Percentiles rank a stretch among this genome's conserved stretches.
Evolutionary conservation across 2,888 invertebrate species (phyloP).

Genomic region (Allacma fusca): DNA sequence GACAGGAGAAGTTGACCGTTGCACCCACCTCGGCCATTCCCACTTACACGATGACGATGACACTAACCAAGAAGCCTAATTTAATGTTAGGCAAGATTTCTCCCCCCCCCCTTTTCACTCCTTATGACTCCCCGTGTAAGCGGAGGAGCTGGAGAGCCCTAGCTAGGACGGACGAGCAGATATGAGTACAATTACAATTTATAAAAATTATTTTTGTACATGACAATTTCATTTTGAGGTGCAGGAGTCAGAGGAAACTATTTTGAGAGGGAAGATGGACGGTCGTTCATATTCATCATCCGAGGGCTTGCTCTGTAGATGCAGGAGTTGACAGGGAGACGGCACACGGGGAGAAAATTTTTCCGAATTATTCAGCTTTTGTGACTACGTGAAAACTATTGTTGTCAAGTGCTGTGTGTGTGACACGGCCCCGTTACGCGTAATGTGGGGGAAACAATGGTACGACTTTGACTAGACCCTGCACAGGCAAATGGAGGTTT

Average conservation of each 20-base stretch:
- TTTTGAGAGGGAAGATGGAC: conserved; percentile 1
- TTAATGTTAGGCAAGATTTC: conserved; percentile 32
- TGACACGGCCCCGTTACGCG: conserved; percentile 47
- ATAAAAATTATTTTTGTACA: too few relatives aligned
- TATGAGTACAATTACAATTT: too few relatives aligned
- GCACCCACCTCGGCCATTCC: conserved; percentile 12
- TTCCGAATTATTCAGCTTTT: conserved; percentile 37
- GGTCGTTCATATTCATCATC: neutral
- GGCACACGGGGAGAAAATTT: conserved; percentile 13
- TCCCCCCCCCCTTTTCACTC: conserved; percentile 11
- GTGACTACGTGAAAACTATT: conserved; percentile 43
- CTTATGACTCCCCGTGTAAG: neutral
- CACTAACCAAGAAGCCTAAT: conserved; percentile 32
- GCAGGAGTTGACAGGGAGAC: conserved; percentile 16
- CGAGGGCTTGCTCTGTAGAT: neutral
- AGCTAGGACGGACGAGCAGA: too few relatives aligned
- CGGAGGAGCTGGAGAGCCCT: too few relatives aligned
- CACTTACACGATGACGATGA: conserved; percentile 22
- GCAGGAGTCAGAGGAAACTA: neutral
- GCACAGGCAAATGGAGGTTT: conserved; percentile 39
- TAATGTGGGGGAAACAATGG: conserved; percentile 48
- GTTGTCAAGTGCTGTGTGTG: conserved; percentile 47
- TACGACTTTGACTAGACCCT: conserved; percentile 16
- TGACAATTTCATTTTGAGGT: too few relatives aligned
- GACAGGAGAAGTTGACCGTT: neutral